Conservation (phyloP, 1,140 invertebrate genomes). For the Centruroides vittatus region DNA sequence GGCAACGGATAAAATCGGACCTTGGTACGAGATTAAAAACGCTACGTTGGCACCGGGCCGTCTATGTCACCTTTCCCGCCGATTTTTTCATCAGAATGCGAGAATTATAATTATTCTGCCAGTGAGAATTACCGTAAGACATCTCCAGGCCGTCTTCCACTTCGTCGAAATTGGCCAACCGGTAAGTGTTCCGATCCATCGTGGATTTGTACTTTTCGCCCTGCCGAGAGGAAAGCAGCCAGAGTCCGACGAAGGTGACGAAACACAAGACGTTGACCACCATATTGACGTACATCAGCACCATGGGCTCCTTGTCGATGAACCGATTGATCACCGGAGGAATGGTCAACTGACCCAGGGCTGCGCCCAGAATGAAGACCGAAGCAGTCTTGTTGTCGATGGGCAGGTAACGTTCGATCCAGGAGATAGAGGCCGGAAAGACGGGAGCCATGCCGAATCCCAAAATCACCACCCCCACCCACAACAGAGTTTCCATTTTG, state of each 20-base stretch:
- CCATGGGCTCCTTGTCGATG: slow-evolving; percentile 24
- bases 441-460: slow-evolving; percentile 37
- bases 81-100: too few species aligned
- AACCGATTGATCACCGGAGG: slow-evolving; percentile 28
- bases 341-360: slow-evolving; percentile 34
- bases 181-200: neutral
- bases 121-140: too few species aligned
- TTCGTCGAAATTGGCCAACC: neutral
- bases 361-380: slow-evolving; percentile 33
- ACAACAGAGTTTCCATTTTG: slow-evolving; percentile 22
- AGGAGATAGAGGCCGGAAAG: slow-evolving; percentile 35
- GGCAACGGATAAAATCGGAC: too few species aligned
- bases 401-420: slow-evolving; percentile 35
- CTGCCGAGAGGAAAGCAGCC: neutral
- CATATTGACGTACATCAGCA: slow-evolving; percentile 26
- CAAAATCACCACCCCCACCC: slow-evolving; percentile 24
- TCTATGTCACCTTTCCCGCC: too few species aligned
- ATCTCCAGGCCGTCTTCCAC: too few species aligned
- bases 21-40: too few species aligned
- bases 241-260: neutral
- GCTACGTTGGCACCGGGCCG: too few species aligned
- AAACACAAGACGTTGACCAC: neutral
- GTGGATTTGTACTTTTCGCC: neutral
- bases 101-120: too few species aligned
- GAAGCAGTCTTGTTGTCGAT: slow-evolving; percentile 35